These are phyloP conservation scores for Struthio camelus DNA, from an alignment of 2,113 vertebrate genomes.

Conservation along the genomic window DNA sequence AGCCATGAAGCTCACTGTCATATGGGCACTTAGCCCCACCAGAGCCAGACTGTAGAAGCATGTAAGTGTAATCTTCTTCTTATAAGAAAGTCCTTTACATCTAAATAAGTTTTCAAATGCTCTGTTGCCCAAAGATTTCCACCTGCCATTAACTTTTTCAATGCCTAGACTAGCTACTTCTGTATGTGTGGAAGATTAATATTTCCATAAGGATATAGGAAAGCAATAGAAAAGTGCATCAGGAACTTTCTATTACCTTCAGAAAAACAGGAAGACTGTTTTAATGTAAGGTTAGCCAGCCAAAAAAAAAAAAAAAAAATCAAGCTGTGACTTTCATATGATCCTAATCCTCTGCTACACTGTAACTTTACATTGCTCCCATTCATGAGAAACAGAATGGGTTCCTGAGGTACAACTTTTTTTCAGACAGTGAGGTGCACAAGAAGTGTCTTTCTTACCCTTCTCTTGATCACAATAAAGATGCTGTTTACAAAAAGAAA, in stretches of 20 bases:
- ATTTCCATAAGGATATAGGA: neutral
- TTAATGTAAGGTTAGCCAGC: neutral
- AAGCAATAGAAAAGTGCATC: neutral
- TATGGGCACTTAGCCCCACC: accelerated
- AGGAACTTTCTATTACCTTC: neutral
- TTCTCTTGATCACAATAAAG: neutral
- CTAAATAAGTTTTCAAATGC: neutral
- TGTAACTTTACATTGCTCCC: neutral
- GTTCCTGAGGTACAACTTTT: neutral
- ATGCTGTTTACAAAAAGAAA: neutral
- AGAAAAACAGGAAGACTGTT: neutral
- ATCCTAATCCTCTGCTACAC: neutral
- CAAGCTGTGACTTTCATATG: neutral
- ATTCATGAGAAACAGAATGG: neutral
- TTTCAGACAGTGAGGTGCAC: neutral
- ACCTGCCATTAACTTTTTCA: neutral
- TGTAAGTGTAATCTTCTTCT: neutral
- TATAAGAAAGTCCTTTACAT: neutral
- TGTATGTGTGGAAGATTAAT: neutral
- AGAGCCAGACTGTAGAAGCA: neutral
- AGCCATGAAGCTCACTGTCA: neutral
- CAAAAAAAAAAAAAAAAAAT: neutral
- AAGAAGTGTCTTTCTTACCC: neutral
- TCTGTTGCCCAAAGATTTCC: neutral
- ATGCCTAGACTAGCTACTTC: neutral